Evolutionary conservation across 2,797 vertebrate species (phyloP).

Genomic region (Dipus sagitta): DNA sequence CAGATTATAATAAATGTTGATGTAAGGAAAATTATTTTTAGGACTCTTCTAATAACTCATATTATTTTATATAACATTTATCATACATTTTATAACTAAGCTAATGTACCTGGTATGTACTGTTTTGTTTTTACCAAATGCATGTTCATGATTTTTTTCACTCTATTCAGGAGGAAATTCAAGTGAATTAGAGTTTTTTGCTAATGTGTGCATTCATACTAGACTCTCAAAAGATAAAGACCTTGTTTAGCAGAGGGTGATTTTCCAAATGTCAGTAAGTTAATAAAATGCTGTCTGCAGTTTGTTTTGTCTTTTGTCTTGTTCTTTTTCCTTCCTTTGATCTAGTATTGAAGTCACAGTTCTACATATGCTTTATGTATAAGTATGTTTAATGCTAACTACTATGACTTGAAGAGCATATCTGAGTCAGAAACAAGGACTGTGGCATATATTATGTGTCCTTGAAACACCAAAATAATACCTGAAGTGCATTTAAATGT

Average conservation of each 20-base stretch:
- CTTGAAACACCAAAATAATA: conserved; percentile 22
- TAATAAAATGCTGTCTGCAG: conserved; percentile 59
- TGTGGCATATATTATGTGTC: not conserved
- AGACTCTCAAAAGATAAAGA: conserved; percentile 34
- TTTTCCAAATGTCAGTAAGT: conserved; percentile 45
- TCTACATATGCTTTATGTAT: conserved; percentile 43
- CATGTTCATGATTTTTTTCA: conserved; percentile 37
- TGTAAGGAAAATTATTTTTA: conserved; percentile 18
- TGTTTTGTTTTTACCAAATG: conserved; percentile 16
- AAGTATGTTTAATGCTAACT: not conserved
- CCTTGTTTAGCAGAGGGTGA: not conserved
- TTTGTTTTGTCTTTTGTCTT: conserved; percentile 68
- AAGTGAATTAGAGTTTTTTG: conserved; percentile 35
- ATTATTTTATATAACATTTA: conserved; percentile 28
- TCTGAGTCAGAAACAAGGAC: conserved; percentile 33
- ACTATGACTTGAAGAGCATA: conserved; percentile 47
- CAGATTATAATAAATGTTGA: not conserved
- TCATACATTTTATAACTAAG: conserved; percentile 15
- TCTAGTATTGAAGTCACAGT: conserved; percentile 61
- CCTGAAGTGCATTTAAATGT: not conserved
- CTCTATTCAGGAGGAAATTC: conserved; percentile 44
- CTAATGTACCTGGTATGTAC: conserved; percentile 11
- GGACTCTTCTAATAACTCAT: conserved; percentile 14
- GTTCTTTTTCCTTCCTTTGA: conserved; percentile 67
- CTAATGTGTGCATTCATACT: conserved; percentile 28